Evolutionary conservation across 2,113 vertebrate genomes (phyloP), one percentile per base, ranked within the genome.

Genomic region (Sturnus vulgaris): DNA sequence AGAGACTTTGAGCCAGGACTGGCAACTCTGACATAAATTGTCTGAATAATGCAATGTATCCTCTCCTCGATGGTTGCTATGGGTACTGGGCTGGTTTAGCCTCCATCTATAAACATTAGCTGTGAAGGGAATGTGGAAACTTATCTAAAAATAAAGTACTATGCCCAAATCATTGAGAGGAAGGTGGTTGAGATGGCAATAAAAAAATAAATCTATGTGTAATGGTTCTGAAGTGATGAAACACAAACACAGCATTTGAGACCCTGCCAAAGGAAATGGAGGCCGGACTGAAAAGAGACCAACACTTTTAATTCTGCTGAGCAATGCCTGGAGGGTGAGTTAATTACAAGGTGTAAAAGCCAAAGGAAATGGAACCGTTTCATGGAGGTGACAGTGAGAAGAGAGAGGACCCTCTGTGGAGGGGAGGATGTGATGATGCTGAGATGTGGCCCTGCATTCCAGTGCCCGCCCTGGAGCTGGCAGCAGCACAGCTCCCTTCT

Each of bases 131-230:
- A 96, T 80, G 80, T 80, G 92, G 94, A 96, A 94, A 96, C 73
- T 95, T 82, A 69, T n/a, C 93, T 95, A 94, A 95, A 95, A 96
- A 96, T 93, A 96, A 87, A 96, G 93, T 82, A 76, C 61, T 61
- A 88, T 94, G 65, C 44, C 92, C 79, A 92, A 92, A 64, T 92
- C 90, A 88, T 95, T 64, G 89, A 84, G 73, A 85, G 71, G 77
- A 96, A 96, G 76, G 73, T 49, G 6, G 9, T 25, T n/a, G 85
- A 92, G 79, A 71, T 7, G 40, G 79, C 13, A 30, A 59, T 86
- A n/a, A 92, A 83, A 88, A 46, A 61, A 55, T 42, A 37, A 28
- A 82, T 31, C 75, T 64, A 20, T 6, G 19, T 64, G 56, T 50
- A 63, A 80, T n/a, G 66, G 70, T 6, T 91, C 71, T 44, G 80